Percentiles rank a stretch among this genome's conserved stretches.
These are phyloP conservation scores for Paedocypris sp. DNA, from an alignment of 2,113 vertebrate genomes.

Conservation along the genomic window DNA sequence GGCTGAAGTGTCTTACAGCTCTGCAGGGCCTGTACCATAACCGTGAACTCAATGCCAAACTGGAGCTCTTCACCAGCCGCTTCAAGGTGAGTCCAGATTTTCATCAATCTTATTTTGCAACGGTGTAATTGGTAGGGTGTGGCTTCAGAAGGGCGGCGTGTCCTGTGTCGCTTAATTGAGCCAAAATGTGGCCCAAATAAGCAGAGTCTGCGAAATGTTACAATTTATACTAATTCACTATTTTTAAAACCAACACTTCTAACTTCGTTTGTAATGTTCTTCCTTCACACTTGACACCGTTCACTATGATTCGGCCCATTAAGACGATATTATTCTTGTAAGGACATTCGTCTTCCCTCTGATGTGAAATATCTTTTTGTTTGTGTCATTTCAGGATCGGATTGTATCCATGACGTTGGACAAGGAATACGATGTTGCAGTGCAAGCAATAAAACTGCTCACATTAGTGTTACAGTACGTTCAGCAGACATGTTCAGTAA, in stretches of 20 bases:
- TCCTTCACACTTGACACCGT: too few species aligned
- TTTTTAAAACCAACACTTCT: too few species aligned
- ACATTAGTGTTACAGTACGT: slow-evolving; percentile 99
- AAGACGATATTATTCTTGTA: too few species aligned
- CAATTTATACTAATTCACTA: too few species aligned
- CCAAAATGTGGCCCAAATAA: too few species aligned
- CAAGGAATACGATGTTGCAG: slow-evolving; percentile 98
- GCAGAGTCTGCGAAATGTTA: too few species aligned
- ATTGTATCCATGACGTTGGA: slow-evolving; percentile 99
- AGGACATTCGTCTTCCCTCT: too few species aligned
- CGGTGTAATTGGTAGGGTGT: too few species aligned
- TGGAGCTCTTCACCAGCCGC: slow-evolving; percentile 97
- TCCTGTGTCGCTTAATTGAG: too few species aligned
- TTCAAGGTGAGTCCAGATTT: slow-evolving; percentile 77
- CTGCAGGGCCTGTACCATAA: slow-evolving; percentile 98
- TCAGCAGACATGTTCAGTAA: background rate
- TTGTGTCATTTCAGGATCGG: slow-evolving; percentile 71
- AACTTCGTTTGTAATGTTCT: too few species aligned
- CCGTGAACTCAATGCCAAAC: slow-evolving; percentile 94
- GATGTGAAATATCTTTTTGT: background rate
- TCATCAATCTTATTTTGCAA: slow-evolving; percentile 10
- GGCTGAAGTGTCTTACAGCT: slow-evolving; percentile 96
- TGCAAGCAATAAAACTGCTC: slow-evolving; percentile 98
- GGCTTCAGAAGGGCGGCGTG: too few species aligned
- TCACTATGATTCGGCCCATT: too few species aligned